Conservation (phyloP, 2,888 invertebrate species). For the Ophraella communa region DNA sequence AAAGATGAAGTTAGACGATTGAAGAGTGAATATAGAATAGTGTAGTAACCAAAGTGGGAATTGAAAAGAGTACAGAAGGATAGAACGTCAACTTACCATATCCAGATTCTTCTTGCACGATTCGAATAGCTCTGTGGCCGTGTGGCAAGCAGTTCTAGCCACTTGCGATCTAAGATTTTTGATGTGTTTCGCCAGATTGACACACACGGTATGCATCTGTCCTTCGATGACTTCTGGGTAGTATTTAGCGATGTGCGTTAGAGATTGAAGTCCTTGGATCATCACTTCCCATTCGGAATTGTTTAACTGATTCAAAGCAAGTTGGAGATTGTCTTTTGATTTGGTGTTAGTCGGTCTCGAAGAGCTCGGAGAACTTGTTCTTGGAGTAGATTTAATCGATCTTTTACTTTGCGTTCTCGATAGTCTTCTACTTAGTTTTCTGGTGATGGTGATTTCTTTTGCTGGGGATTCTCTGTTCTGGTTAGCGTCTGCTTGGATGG, state of each 20-base stretch:
- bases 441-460: conserved; percentile 29
- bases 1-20: too few species aligned
- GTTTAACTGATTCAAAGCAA: conserved; percentile 71
- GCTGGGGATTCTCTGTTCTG: conserved; percentile 19
- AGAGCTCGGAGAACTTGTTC: conserved; percentile 33
- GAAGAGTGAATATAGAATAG: too few species aligned
- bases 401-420: conserved; percentile 38
- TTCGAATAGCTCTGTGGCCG: conserved; percentile 80
- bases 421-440: conserved; percentile 44
- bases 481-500: conserved; percentile 3
- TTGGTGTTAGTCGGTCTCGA: conserved; percentile 52
- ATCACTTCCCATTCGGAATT: conserved; percentile 82
- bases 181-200: conserved; percentile 77
- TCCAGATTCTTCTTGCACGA: conserved; percentile 64
- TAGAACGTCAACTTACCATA: too few species aligned
- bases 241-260: conserved; percentile 73
- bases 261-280: conserved; percentile 71
- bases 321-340: conserved; percentile 69
- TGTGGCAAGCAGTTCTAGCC: conserved; percentile 84
- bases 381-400: conserved; percentile 42
- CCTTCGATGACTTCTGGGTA: conserved; percentile 68
- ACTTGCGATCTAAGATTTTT: conserved; percentile 93
- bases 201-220: conserved; percentile 73
- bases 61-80: too few species aligned
- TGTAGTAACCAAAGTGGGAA: too few species aligned